phyloP scores from a whole-genome alignment of 1,140 invertebrate species.

The Heliothis subflexa region DNA sequence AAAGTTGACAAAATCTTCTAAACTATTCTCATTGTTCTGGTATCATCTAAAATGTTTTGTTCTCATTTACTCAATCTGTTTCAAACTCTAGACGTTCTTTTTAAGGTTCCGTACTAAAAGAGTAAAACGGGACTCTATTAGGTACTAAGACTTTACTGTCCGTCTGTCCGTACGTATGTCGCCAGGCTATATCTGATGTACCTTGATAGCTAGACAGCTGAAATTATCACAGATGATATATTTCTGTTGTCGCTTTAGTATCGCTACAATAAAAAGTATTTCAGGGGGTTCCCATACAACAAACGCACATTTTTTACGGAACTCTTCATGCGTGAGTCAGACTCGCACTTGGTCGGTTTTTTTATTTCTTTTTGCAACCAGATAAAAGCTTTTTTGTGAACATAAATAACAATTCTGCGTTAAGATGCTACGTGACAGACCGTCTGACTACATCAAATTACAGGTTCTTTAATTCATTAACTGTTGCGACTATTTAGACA shows the following conservation, averaged over 20 bases:
- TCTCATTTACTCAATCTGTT: constrained; percentile 5
- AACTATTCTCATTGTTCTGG: constrained; percentile 24
- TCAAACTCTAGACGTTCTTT: neutral
- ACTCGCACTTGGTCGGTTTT: too few species aligned
- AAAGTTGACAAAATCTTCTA: constrained; percentile 1
- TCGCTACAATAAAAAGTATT: too few species aligned
- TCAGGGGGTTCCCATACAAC: too few species aligned
- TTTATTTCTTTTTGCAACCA: constrained; percentile 8
- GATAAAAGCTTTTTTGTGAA: constrained; percentile 37
- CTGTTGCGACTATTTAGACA: neutral
- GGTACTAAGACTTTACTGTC: too few species aligned
- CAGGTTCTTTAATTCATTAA: constrained; percentile 20
- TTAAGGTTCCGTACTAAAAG: neutral
- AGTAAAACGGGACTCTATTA: too few species aligned
- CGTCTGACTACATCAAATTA: constrained; percentile 28
- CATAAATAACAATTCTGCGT: constrained; percentile 20
- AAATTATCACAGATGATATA: too few species aligned
- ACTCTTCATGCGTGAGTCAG: too few species aligned
- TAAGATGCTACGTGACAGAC: constrained; percentile 30
- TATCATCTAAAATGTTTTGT: constrained; percentile 12
- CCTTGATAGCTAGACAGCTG: too few species aligned
- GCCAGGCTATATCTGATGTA: too few species aligned
- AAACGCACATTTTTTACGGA: too few species aligned
- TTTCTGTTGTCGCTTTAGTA: too few species aligned
- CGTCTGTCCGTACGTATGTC: too few species aligned